A percentile compares a stretch with the other conserved stretches of the same genome.
Conservation (phyloP, 2,797 vertebrate genomes). For the Pangasius larnaudii region DNA sequence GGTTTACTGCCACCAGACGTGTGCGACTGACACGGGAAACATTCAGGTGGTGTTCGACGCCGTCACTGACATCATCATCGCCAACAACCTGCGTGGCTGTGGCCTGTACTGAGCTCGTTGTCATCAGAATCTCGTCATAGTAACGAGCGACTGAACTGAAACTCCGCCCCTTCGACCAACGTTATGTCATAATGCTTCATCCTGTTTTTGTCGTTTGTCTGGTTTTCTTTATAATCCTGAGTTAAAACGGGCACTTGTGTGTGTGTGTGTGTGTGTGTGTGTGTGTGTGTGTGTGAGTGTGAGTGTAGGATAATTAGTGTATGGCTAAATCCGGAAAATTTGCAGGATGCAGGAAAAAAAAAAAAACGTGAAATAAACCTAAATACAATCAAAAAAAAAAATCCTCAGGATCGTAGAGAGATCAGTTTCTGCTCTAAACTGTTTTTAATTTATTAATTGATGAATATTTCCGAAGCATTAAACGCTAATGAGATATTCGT, state of each 20-base stretch:
- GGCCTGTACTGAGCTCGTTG: conserved; percentile 89
- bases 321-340: not conserved
- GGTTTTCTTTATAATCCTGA: conserved; percentile 17
- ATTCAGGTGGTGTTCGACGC: conserved; percentile 99
- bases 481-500: not conserved
- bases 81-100: conserved; percentile 98
- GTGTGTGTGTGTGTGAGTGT: not conserved
- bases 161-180: not conserved
- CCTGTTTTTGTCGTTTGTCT: conserved; percentile 6
- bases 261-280: not conserved
- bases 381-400: not conserved
- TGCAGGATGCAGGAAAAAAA: not conserved
- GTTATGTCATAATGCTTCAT: no score
- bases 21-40: conserved; percentile 97
- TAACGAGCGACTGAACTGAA: not conserved
- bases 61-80: conserved; percentile 99
- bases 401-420: not conserved
- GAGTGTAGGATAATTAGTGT: not conserved
- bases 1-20: conserved; percentile 99
- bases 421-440: not conserved
- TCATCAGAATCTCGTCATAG: not conserved
- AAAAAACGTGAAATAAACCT: not conserved
- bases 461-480: not conserved
- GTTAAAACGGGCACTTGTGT: not conserved
- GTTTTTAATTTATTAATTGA: not conserved